These are phyloP conservation scores for Manis javanica DNA, from an alignment of 2,797 vertebrate genomes.

Conservation along the genomic window DNA sequence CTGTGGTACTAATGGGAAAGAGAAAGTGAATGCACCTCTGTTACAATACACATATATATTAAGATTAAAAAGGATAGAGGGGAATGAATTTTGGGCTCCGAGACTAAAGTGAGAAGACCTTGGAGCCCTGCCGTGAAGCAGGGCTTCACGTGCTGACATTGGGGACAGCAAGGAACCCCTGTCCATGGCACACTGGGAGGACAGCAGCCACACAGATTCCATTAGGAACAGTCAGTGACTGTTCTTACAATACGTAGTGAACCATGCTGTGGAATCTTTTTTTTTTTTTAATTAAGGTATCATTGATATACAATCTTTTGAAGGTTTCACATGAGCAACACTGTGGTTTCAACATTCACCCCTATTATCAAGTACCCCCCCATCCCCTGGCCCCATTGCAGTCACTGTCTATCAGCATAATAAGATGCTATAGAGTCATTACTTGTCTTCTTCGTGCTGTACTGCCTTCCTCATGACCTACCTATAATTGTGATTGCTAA, in stretches of 20 bases:
- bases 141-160: neutral
- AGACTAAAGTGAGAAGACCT: neutral
- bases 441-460: no score
- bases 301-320: no score
- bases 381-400: no score
- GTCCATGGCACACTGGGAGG: neutral
- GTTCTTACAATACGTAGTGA: fast-evolving
- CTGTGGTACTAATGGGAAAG: neutral
- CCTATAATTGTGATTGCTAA: no score
- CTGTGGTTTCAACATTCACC: no score
- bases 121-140: no score
- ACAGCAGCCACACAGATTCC: neutral
- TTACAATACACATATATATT: neutral
- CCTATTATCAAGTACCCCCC: no score
- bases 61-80: neutral
- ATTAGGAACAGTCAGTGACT: fast-evolving
- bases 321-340: no score
- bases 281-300: no score
- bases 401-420: no score
- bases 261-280: neutral
- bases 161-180: neutral
- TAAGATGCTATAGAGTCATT: no score
- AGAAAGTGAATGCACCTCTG: neutral
- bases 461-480: no score
- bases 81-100: neutral